Conservation (phyloP, 2,113 vertebrate species). For the Gallinago paraguaiae region DNA sequence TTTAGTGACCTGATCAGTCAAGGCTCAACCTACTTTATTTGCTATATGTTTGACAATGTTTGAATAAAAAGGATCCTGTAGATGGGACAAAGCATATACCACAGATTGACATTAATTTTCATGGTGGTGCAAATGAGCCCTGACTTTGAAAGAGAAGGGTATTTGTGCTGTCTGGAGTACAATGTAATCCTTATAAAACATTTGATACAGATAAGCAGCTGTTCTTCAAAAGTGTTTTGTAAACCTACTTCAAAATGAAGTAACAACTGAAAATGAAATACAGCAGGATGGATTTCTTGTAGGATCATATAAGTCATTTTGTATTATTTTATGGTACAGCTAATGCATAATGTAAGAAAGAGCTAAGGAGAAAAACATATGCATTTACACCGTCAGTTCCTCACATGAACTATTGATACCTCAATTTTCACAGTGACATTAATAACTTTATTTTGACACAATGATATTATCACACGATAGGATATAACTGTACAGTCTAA, state of each 20-base stretch:
- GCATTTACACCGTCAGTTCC: not conserved
- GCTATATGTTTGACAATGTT: not conserved
- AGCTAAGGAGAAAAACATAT: not conserved
- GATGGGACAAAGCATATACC: not conserved
- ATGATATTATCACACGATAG: not conserved
- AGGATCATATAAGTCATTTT: not conserved
- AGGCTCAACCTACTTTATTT: not conserved
- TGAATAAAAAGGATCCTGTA: not conserved
- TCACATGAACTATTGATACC: not conserved
- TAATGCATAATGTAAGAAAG: not conserved
- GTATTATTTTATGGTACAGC: not conserved
- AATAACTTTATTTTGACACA: not conserved
- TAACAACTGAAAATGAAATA: not conserved
- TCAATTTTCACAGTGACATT: not conserved
- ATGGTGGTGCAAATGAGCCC: fast-evolving
- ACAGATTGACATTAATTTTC: not conserved
- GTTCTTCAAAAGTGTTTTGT: not conserved
- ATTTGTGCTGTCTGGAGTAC: not conserved
- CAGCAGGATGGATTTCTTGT: not conserved
- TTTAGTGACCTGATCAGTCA: not conserved
- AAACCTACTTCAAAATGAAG: not conserved
- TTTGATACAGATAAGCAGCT: not conserved
- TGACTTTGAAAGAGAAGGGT: not conserved
- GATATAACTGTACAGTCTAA: not conserved
- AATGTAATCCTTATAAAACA: not conserved